Evolutionary conservation across 2,888 invertebrate genomes (phyloP), one percentile per base, ranked within the genome.

Genomic region (Epistrophe grossulariae): DNA sequence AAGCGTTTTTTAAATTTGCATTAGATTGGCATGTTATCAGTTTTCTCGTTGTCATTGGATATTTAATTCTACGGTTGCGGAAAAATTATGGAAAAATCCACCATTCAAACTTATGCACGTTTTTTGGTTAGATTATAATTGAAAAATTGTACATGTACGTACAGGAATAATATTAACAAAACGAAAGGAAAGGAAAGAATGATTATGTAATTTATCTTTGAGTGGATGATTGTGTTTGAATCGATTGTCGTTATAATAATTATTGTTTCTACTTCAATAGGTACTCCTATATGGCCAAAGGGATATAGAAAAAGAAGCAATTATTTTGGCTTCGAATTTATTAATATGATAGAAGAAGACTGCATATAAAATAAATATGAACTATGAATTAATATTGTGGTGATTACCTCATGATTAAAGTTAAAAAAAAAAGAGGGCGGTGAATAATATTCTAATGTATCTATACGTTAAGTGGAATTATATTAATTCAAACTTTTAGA

Each of bases 61-160:
- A 50, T 52, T 71, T 64, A 76, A 77, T 40, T 66, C 52, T 45
- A n/a, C n/a, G 43, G 52, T 31, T 28, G n/a, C n/a, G 9, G 68
- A 28, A 0, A 9, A 52, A 70, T 35, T 50, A 50, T 17, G n/a
- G 17, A 24, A 35, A 40, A 48, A 24, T 15, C 10, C 24, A 19
- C 57, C 57, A 11, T 15, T 15, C 52, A 60, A 66, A 38, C 66
- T 73, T 68, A 59, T n/a, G n/a, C n/a, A 74, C 79, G 71, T 79
- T 79, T 60, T 76, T 79, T 43, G 71, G 57, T 48, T 79, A 45
- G 64, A 84, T 76, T 84, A 64, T 73, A 72, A 84, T 84, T 79
- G 62, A 84, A 70, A 57, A 38, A 55, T 15, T 9, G 31, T 5
- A 48, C 19, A 15, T 8, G 13, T 19, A 55, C 17, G n/a, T n/a